Percentiles rank a stretch among this genome's conserved stretches.
phyloP scores from a whole-genome alignment of 2,113 vertebrate genomes.

The Bolborhynchus lineola region DNA sequence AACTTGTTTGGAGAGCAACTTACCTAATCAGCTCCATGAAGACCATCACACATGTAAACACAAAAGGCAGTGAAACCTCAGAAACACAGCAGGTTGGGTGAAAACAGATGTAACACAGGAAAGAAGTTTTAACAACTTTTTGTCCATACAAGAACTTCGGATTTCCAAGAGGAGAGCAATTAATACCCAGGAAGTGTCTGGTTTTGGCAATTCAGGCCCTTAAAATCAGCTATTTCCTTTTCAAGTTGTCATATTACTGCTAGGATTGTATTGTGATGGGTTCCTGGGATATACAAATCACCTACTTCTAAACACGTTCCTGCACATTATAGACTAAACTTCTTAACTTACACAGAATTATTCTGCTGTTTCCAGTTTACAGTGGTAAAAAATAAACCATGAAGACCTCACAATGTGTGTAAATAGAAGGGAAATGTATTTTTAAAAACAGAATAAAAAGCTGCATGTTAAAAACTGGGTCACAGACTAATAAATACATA shows the following conservation, averaged over 20 bases:
- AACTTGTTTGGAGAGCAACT: neutral
- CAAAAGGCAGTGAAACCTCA: neutral
- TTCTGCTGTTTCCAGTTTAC: constrained; percentile 64
- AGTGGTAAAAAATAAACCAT: constrained; percentile 53
- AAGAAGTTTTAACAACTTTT: neutral
- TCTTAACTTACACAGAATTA: constrained; percentile 34
- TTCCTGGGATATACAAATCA: constrained; percentile 38
- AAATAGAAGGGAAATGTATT: constrained; percentile 64
- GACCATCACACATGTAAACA: neutral
- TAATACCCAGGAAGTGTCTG: neutral
- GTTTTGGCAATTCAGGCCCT: constrained; percentile 35
- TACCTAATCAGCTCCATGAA: neutral
- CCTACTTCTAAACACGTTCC: constrained; percentile 36
- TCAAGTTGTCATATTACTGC: neutral
- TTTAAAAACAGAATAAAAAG: constrained; percentile 72
- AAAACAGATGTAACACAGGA: neutral
- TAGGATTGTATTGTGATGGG: neutral
- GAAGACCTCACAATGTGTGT: constrained; percentile 62
- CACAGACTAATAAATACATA: constrained; percentile 73
- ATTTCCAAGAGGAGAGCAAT: neutral
- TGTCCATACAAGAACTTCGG: neutral
- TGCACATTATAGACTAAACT: constrained; percentile 3
- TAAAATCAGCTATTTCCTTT: neutral
- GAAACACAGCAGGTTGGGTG: neutral
- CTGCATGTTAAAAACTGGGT: constrained; percentile 65